Base-by-base conservation (phyloP, 2,797 vertebrate genomes). In the Saxicola maurus region DNA sequence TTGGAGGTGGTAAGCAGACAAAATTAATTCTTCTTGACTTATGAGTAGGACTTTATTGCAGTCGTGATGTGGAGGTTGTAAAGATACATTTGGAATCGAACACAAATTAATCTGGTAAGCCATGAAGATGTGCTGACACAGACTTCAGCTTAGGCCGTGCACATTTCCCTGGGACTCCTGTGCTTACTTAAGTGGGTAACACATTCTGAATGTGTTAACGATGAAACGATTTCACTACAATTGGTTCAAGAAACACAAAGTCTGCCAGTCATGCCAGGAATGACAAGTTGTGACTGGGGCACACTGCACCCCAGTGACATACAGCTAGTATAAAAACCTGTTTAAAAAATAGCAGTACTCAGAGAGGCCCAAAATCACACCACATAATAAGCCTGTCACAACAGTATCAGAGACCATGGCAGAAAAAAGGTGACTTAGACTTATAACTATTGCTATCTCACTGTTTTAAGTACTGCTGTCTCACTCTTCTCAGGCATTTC, bases 11-110 rank as follows among this genome's bases (percentile, higher is more conserved):
- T 61, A 87, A 71, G 17, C 27, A 87, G 72, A 67, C 24, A 79
- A 82, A 90, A 87, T 90, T 46, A 82, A 45, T 86, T 42, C 21
- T 80, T 87, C 51, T 77, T 60, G 53, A 80, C 46, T 82, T 83
- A 59, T 0, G 0, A 64, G 55, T 59, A 75, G 23, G 30, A 31
- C n/a, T 78, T 31, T 45, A 40, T 33, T 81, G 16, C n/a, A 59
- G 28, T 86, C 55, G 66, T 3, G 11, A 73, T 76, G 55, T 57
- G 43, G 31, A 64, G 9, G 23, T 59, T 91, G 31, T 37, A 88
- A 74, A 62, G 20, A 81, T 38, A 35, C 9, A 17, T 55, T 69
- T 17, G 11, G 52, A 88, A 78, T 33, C 11, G 65, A 86, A 68
- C 17, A 8, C 37, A 61, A 89, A 67, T 67, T 77, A 51, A 52